Conservation (phyloP, 1,140 invertebrate genomes). For the Drosophila quadrilineata region DNA sequence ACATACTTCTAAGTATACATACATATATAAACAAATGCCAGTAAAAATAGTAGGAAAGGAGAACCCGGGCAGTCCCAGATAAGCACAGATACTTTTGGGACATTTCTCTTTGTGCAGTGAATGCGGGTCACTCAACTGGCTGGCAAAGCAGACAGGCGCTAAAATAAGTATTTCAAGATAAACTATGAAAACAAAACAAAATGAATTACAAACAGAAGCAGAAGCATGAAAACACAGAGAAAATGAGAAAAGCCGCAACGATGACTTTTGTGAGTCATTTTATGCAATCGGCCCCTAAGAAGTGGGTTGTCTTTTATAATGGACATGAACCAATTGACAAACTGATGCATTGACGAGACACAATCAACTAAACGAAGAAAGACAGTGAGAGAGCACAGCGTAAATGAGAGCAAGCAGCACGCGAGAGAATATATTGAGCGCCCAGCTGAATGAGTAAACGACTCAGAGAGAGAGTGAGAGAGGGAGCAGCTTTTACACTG, state of each 20-base stretch:
- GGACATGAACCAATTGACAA: slow-evolving; percentile 41
- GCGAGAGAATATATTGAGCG: neutral
- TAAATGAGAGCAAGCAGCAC: too few species aligned
- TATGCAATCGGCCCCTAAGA: slow-evolving; percentile 62
- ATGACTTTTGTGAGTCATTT: slow-evolving; percentile 70
- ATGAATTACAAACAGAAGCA: slow-evolving; percentile 4
- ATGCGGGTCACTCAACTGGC: slow-evolving; percentile 53
- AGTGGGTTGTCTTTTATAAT: slow-evolving; percentile 55
- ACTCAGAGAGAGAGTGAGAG: slow-evolving; percentile 8
- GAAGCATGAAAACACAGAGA: slow-evolving; percentile 41
- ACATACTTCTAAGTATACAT: neutral
- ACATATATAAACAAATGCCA: slow-evolving; percentile 53
- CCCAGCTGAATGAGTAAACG: neutral
- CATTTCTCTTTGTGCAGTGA: neutral
- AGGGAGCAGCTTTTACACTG: slow-evolving; percentile 40
- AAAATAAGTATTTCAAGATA: slow-evolving; percentile 12
- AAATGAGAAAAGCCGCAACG: slow-evolving; percentile 43
- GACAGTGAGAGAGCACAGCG: neutral
- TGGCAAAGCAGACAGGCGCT: too few species aligned
- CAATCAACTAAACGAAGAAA: slow-evolving; percentile 10
- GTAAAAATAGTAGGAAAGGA: slow-evolving; percentile 66
- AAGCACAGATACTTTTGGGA: slow-evolving; percentile 15
- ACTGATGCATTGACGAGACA: slow-evolving; percentile 43
- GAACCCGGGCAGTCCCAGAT: slow-evolving; percentile 62
- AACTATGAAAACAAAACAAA: slow-evolving; percentile 34